Evolutionary conservation across 2,113 vertebrate genomes (phyloP), one percentile per base, ranked within the genome.

Genomic region (Pachypanchax playfairii): DNA sequence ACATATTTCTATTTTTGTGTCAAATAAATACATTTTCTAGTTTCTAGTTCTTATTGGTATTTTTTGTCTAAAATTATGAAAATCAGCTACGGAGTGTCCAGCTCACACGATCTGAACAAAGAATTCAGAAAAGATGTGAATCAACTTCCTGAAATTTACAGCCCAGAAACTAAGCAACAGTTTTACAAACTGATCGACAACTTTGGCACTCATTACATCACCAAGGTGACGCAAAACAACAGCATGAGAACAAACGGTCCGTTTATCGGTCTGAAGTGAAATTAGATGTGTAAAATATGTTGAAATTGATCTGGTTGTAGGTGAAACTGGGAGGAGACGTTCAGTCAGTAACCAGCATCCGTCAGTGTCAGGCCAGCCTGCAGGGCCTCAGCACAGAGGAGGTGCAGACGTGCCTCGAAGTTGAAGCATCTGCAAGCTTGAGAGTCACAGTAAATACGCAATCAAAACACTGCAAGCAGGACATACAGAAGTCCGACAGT

Each of bases 161-260:
- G 49, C 35, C 6, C 15, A 3, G n/a, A 61, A 42, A 47, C 26
- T 75, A 91, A 91, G 61, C 13, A 24, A 3, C 56, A 11, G 0
- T 93, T 82, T 70, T 88, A 90, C 78, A 86, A 70, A 36, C 66
- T 93, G 17, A 90, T 93, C 9, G 77, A 89, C 55, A 82, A 31
- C 56, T 93, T 88, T 14, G 92, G 92, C 24, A 93, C 92, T 13
- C 92, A 93, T 73, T 93, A 79, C 71, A 76, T 93, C 75, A 91
- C 78, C 11, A 90, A 90, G 84, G 92, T 92, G 66, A 44, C 42
- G 2, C 11, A 7, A 17, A 49, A 5, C 0, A 18, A 21, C 0
- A 28, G 3, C 6, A 14, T 22, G 10, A 31, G 24, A 2, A 17
- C 4, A 21, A 3, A 5, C 0, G 11, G 2, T 1, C 11, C 1